Evolutionary conservation across 2,888 invertebrate genomes (phyloP).

Genomic region (Rhorus exstirpatorius): DNA sequence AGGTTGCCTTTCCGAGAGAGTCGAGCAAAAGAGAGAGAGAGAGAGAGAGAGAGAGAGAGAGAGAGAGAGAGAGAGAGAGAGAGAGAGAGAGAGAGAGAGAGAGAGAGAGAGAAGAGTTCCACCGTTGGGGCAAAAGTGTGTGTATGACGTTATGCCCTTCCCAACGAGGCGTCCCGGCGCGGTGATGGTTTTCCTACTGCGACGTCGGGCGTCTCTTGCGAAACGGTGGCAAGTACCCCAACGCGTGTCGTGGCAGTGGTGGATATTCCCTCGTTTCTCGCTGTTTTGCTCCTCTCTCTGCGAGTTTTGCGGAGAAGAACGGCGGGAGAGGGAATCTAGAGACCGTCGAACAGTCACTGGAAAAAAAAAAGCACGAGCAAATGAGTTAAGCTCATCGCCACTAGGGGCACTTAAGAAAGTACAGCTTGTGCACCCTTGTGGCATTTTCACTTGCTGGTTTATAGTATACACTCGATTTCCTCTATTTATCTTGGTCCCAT

Average conservation of each 20-base stretch:
- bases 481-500: too few relatives aligned
- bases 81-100: too few relatives aligned
- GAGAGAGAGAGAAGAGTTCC: constrained; percentile 50
- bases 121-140: constrained; percentile 40
- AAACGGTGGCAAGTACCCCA: constrained; percentile 38
- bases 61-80: too few relatives aligned
- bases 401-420: neutral
- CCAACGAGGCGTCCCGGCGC: constrained; percentile 51
- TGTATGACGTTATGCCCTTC: constrained; percentile 51
- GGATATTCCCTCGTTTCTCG: constrained; percentile 62
- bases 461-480: neutral
- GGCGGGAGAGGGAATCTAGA: constrained; percentile 30
- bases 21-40: constrained; percentile 50
- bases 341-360: constrained; percentile 4
- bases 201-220: constrained; percentile 55
- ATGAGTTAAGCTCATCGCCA: constrained; percentile 5
- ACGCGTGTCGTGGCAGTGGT: constrained; percentile 59
- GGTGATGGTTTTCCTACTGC: constrained; percentile 56
- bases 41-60: too few relatives aligned
- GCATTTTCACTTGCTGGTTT: neutral
- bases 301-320: constrained; percentile 7
- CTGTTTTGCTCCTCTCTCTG: constrained; percentile 3
- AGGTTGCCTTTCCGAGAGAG: constrained; percentile 69
- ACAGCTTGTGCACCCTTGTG: neutral
- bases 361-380: neutral